Base-by-base conservation (phyloP, 2,797 vertebrate genomes). In the Tadarida brasiliensis region DNA sequence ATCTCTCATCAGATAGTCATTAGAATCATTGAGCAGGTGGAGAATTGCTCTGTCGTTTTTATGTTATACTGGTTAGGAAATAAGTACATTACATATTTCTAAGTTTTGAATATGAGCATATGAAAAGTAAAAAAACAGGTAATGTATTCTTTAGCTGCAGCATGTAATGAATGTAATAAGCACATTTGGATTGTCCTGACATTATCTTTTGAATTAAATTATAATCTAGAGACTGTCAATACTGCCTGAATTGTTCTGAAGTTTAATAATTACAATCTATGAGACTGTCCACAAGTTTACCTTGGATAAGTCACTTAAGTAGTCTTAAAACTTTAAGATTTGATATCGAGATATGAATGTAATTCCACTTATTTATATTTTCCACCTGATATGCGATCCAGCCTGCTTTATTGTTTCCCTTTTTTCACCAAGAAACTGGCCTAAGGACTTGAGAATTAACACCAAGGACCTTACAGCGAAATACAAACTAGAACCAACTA, bases 291-390 rank as follows among this genome's bases (percentile, higher is more conserved):
- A 63, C 47, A 11, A 94, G 51, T 74, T 88, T 96, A 96, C 68
- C 78, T 94, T 49, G 61, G 95, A 97, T 90, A 82, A 96, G 10
- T 84, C 92, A 89, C 81, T 90, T 92, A 94, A 54, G 39, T 35
- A 71, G 16, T 95, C 0, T 0, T 49, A 3, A 0, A 68, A 88
- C 24, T 80, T 35, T 93, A 95, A 95, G 89, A 96, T 96, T 93
- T 88, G 44, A 85, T 92, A 83, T 70, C 93, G 81, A 61, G 83
- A 76, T 86, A 3, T 71, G 84, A 88, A 51, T 51, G 49, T 63
- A 67, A 94, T 95, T 95, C 68, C 81, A 70, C 90, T 95, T 87
- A 95, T 97, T 94, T 87, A 61, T 2, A 39, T 96, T 97, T 97
- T 80, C 56, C 71, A 92, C 51, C 89, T 94, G 92, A 65, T 93